phyloP scores from a whole-genome alignment of 1,140 invertebrate species.

The Nasonia longicornis region DNA sequence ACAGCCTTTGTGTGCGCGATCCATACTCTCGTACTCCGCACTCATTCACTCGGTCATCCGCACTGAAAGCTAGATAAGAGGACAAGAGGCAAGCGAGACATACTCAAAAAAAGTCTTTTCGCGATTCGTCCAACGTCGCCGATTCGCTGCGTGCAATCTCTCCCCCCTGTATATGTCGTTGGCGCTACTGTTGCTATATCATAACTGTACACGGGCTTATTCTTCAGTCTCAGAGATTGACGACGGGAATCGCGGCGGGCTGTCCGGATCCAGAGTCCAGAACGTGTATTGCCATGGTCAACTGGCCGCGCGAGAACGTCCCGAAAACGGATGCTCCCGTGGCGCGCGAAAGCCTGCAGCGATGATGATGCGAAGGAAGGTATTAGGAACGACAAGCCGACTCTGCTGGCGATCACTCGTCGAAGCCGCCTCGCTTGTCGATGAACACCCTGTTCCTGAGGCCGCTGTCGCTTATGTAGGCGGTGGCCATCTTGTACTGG shows the following conservation, averaged over 20 bases:
- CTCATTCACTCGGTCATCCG: background rate
- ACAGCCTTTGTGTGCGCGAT: background rate
- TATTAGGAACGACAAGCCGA: background rate
- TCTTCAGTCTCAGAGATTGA: background rate
- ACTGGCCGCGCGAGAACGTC: background rate
- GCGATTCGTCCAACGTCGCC: background rate
- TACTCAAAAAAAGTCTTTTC: conserved; percentile 3
- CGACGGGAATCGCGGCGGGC: background rate
- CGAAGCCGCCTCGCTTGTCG: conserved; percentile 45
- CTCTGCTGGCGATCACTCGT: conserved; percentile 7
- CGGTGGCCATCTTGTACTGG: conserved; percentile 65
- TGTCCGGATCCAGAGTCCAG: background rate
- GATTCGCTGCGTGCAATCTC: background rate
- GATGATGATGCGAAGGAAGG: background rate
- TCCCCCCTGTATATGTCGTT: background rate
- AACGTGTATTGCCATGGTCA: background rate
- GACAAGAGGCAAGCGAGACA: background rate
- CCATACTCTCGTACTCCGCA: background rate
- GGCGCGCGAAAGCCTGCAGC: background rate
- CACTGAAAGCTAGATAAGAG: background rate
- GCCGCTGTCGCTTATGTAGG: conserved; percentile 64
- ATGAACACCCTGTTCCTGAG: conserved; percentile 66
- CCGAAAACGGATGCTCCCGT: background rate
- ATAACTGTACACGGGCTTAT: background rate
- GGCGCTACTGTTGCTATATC: background rate